Evolutionary conservation across 1,140 invertebrate species (phyloP), one percentile per base, ranked within the genome.

Genomic region (Polypedilum pembai): DNA sequence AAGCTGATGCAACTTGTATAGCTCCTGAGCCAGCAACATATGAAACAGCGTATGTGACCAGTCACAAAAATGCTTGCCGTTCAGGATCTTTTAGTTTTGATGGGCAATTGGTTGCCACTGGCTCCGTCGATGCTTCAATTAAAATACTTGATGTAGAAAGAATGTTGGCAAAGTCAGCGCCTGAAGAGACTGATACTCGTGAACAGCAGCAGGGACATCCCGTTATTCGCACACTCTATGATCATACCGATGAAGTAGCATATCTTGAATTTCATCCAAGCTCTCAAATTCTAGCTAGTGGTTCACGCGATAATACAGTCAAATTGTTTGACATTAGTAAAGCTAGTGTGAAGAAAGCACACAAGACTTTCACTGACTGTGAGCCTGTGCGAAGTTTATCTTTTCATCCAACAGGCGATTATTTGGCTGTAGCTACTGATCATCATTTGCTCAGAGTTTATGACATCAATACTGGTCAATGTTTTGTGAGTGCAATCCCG

Each of bases 251-350:
- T 84, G 98, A 99, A 86, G 96, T 99, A 0, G 98, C 95, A 0
- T 94, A 92, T 78, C 82, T 99, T 18, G 95, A 98, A 78, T 99
- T 99, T 84, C 98, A 99, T 85, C 98, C 98, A 0, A 87, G 89
- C 69, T 92, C 94, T 78, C 93, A 95, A 76, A 92, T 99, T 78
- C 85, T 99, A 20, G 92, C 93, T 0, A 98, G 96, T 7, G 98
- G 96, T 0, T 96, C 94, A 63, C 87, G 91, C 74, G 98, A 99
- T 82, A 94, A 91, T 79, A 95, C 94, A 5, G 90, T 99, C 24
- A 96, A 98, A 81, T 86, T 99, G 18, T 99, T 99, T 83, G 98
- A 99, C 81, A 99, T 94, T 78, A 96, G 95, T 20, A 99, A 99
- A 85, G 94, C 96, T 0, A 97, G 96, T 2, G 96, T 98, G 0